Base-by-base conservation (phyloP, 2,797 vertebrate genomes). In the Synanceia verrucosa region DNA sequence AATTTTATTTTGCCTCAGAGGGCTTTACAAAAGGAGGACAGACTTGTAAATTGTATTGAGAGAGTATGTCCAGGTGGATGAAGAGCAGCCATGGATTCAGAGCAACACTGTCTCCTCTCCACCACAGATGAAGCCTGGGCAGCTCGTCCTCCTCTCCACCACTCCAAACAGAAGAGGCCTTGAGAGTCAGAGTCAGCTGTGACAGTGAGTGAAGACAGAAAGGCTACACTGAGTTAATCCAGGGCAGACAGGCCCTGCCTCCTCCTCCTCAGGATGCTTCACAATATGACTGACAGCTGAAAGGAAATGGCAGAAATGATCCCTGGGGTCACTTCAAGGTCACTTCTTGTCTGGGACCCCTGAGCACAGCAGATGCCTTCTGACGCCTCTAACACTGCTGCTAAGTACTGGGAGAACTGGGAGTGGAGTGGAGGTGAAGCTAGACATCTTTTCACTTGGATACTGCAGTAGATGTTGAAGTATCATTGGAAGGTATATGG, bases 271-370 rank as follows among this genome's bases (percentile, higher is more conserved):
- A 11, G 9, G 12, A 19, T 34, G 21, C 34, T 52, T 66, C 46
- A 57, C 19, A 18, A 28, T 39, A 34, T 48, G 50, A 67, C 24
- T 65, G 50, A 41, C 71, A 70, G 43, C 28, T 69, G 53, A 50
- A 64, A 24, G 53, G 33, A 59, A 48, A 47, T 2, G 4, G 41
- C 21, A 41, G 12, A 61, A 37, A 23, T 37, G 13, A 37, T 41
- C 34, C 50, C 36, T 44, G 11, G 29, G 39, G 52, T 78, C 46
- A 36, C 4, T 23, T 47, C 31, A 55, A 67, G 56, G 56, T 55
- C 47, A 65, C 47, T 33, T 55, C 39, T 16, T 28, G 61, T 43
- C 41, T 47, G 29, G 7, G 24, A 46, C 44, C 23, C 43, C 9
- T 44, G 44, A 67, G 63, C 47, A 39, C 13, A 47, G 13, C 62